Conservation (phyloP, 2,113 vertebrate species). For the Paratilapia polleni region DNA sequence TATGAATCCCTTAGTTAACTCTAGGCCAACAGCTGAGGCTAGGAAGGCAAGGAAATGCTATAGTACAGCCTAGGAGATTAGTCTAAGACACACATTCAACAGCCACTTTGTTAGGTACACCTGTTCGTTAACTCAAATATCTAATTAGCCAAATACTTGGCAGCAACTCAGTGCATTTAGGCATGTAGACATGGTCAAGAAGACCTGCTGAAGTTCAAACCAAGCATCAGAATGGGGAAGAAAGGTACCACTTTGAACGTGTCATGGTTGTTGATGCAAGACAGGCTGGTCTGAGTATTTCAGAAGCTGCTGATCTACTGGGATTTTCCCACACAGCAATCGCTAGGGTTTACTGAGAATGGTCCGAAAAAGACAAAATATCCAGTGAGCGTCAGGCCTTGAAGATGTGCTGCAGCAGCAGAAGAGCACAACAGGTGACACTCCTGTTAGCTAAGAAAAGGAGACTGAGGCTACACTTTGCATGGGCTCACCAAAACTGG, state of each 20-base stretch:
- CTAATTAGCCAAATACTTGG: too few species aligned
- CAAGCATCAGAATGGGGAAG: too few species aligned
- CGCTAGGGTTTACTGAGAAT: neutral
- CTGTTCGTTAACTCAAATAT: neutral
- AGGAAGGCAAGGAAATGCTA: neutral
- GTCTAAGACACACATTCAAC: neutral
- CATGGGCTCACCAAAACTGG: neutral
- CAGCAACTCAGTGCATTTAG: too few species aligned
- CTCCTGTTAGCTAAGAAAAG: neutral
- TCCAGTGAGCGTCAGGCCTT: neutral
- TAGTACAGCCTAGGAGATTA: conserved; percentile 8
- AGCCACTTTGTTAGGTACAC: neutral
- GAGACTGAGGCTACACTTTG: neutral
- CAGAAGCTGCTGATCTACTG: too few species aligned
- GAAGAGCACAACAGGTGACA: neutral
- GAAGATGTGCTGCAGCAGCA: neutral
- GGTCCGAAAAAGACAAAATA: neutral
- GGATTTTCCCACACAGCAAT: too few species aligned
- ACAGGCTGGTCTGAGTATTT: too few species aligned
- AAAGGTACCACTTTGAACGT: too few species aligned
- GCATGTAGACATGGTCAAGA: too few species aligned
- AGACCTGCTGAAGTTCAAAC: too few species aligned
- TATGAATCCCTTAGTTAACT: neutral
- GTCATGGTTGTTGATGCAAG: too few species aligned
- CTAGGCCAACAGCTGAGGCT: neutral